Evolutionary conservation across 64 coral and sea anemone genomes (phyloP).

Genomic region (Porites lutea): DNA sequence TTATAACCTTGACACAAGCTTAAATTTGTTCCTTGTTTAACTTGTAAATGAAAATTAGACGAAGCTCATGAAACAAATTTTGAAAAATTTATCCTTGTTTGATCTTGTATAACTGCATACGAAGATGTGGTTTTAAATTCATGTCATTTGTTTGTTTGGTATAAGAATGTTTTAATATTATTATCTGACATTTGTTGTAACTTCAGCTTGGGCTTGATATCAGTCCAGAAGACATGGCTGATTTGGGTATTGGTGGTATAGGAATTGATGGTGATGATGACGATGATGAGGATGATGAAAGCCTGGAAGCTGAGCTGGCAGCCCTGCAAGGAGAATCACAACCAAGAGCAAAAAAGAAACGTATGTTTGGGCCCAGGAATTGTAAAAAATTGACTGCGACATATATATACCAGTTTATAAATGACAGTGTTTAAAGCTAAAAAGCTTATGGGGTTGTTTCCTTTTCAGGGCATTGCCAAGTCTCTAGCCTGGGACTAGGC

Average conservation of each 20-base stretch:
- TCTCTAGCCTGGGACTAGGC: not conserved
- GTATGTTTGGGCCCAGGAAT: not conserved
- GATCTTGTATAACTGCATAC: no score
- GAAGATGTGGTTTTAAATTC: no score
- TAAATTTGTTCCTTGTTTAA: no score
- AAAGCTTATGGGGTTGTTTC: no score
- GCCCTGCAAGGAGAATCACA: conserved; percentile 40
- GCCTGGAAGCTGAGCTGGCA: conserved; percentile 70
- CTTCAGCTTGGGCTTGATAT: conserved; percentile 39
- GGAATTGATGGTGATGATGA: conserved; percentile 37
- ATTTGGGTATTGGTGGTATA: conserved; percentile 46
- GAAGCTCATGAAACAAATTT: no score
- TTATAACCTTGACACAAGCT: no score
- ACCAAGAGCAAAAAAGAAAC: conserved; percentile 39
- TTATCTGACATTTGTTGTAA: not conserved
- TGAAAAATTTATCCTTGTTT: no score
- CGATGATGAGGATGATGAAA: conserved; percentile 71
- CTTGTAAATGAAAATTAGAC: no score
- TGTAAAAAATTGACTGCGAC: not conserved
- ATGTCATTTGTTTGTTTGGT: no score
- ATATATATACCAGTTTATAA: no score
- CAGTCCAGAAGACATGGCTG: conserved; percentile 43
- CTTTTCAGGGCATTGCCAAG: not conserved
- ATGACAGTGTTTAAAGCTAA: no score
- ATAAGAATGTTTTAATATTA: not conserved